Conservation (phyloP, 2,888 invertebrate genomes). For the Artemia sp. region DNA sequence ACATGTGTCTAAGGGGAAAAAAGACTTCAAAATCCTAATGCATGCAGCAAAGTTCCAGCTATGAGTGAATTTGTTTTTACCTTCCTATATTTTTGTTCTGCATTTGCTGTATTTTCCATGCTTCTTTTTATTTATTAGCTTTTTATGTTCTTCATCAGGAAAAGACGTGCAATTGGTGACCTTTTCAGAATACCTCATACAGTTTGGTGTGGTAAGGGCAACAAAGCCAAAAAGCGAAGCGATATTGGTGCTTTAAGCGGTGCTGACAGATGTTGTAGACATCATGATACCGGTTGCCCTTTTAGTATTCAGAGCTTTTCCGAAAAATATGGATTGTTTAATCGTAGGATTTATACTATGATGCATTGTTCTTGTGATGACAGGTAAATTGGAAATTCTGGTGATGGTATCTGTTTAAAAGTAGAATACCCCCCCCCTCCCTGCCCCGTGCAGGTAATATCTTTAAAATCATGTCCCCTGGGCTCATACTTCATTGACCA, state of each 20-base stretch:
- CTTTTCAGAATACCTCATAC: slow-evolving; percentile 70
- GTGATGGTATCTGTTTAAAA: background rate
- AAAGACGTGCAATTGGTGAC: slow-evolving; percentile 35
- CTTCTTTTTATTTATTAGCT: too few relatives aligned
- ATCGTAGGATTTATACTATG: slow-evolving; percentile 72
- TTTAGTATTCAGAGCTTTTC: slow-evolving; percentile 66
- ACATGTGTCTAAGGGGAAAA: too few relatives aligned
- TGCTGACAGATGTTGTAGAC: slow-evolving; percentile 62
- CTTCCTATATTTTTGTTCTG: too few relatives aligned
- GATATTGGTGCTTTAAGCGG: slow-evolving; percentile 43
- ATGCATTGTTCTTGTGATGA: slow-evolving; percentile 85
- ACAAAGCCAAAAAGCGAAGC: slow-evolving; percentile 51
- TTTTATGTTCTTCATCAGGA: background rate
- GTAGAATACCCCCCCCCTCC: too few relatives aligned
- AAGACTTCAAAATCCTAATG: too few relatives aligned
- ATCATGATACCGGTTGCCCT: slow-evolving; percentile 69
- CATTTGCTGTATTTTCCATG: too few relatives aligned
- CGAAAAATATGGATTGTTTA: slow-evolving; percentile 66
- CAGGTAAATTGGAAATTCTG: slow-evolving; percentile 43
- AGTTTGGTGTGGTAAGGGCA: slow-evolving; percentile 83
- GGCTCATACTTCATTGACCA: too few relatives aligned
- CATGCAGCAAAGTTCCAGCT: too few relatives aligned
- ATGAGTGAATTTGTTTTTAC: too few relatives aligned
- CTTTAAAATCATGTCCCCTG: too few relatives aligned
- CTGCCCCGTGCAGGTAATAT: too few relatives aligned